Percentiles rank a stretch among this genome's conserved stretches.
Evolutionary conservation across 2,797 vertebrate species (phyloP).

Genomic region (Poeciliopsis gracilis): DNA sequence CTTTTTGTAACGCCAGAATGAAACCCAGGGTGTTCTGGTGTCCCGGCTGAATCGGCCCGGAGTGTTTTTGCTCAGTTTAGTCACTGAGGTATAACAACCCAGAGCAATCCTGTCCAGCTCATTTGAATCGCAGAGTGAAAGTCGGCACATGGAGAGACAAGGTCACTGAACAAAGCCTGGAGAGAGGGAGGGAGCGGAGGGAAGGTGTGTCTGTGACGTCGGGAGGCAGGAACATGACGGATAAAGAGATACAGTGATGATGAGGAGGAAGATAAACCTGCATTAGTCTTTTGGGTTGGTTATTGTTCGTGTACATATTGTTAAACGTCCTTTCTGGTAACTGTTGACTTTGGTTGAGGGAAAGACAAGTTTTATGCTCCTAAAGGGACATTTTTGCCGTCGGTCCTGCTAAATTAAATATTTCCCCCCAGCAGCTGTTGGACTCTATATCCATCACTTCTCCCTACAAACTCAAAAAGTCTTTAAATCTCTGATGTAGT

Average conservation of each 20-base stretch:
- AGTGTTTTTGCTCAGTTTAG: slow-evolving; percentile 12
- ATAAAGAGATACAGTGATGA: slow-evolving; percentile 3
- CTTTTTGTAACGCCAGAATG: background rate
- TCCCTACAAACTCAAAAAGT: too few species aligned
- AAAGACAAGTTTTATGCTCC: background rate
- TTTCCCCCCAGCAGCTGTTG: background rate
- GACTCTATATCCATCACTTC: too few species aligned
- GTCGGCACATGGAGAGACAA: slow-evolving; percentile 38
- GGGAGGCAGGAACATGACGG: slow-evolving; percentile 6
- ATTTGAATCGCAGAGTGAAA: slow-evolving; percentile 48
- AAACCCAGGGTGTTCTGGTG: background rate
- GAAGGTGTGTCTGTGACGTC: slow-evolving; percentile 19
- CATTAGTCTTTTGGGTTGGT: background rate
- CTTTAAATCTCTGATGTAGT: too few species aligned
- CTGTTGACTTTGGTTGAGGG: background rate
- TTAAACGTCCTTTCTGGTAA: background rate
- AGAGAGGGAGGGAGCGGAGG: background rate
- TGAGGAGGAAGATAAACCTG: slow-evolving; percentile 22
- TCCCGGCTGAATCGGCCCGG: background rate
- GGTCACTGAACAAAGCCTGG: slow-evolving; percentile 30
- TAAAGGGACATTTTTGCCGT: background rate
- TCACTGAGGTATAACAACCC: slow-evolving; percentile 22
- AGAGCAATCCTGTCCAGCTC: slow-evolving; percentile 22
- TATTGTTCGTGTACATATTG: background rate
- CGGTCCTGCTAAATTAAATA: background rate